These are phyloP conservation scores for Thymelicus lineola DNA, from an alignment of 2,888 invertebrate species.

Conservation along the genomic window DNA sequence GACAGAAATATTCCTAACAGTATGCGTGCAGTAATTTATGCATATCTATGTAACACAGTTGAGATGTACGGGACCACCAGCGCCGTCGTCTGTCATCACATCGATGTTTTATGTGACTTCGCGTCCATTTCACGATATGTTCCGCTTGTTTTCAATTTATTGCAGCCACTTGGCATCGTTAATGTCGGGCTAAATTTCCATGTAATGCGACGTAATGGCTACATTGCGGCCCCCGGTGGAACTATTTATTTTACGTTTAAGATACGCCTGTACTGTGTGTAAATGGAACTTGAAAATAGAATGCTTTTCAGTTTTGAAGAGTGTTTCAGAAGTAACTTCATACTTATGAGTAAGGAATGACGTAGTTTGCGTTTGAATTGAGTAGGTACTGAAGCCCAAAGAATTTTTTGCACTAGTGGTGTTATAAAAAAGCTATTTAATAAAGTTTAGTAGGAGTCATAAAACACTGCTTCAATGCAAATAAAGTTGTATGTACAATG, in stretches of 20 bases:
- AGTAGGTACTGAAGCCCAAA: too few species aligned
- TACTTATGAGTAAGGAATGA: too few species aligned
- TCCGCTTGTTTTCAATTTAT: conserved; percentile 43
- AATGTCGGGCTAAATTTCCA: conserved; percentile 36
- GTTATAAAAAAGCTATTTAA: too few species aligned
- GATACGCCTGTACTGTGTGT: background rate
- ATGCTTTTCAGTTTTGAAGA: background rate
- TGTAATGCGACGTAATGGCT: conserved; percentile 7
- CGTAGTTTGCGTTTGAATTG: too few species aligned
- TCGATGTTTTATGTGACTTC: conserved; percentile 41
- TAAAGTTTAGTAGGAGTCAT: too few species aligned
- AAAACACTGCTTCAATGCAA: too few species aligned
- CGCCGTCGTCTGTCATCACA: conserved; percentile 41
- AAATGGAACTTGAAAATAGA: background rate
- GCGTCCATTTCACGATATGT: conserved; percentile 38
- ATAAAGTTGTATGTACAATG: too few species aligned
- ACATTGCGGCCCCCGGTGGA: conserved; percentile 8
- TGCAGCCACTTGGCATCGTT: conserved; percentile 32
- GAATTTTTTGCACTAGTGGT: too few species aligned
- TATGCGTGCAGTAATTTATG: background rate
- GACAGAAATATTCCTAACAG: background rate
- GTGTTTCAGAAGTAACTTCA: background rate
- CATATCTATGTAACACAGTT: too few species aligned
- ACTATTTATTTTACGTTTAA: conserved; percentile 10
- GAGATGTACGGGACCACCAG: conserved; percentile 38